Conservation (phyloP, 2,888 invertebrate genomes). For the Pantelozetes paolii region DNA sequence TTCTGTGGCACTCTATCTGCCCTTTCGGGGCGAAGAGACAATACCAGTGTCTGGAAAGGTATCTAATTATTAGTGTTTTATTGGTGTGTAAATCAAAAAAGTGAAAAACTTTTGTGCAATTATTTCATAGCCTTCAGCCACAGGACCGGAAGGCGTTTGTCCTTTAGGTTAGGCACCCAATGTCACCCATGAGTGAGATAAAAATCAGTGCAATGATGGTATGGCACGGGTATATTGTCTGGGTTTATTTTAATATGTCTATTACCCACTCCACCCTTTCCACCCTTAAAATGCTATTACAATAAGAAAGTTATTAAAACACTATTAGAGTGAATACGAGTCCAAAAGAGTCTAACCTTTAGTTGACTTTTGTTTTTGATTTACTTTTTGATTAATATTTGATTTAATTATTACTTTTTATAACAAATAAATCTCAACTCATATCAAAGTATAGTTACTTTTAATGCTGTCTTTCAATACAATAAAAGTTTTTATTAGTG, state of each 20-base stretch:
- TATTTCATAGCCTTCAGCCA: neutral
- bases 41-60: no score
- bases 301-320: conserved; percentile 13
- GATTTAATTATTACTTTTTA: no score
- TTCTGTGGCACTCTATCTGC: neutral
- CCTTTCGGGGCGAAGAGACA: neutral
- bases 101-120: neutral
- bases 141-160: neutral
- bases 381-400: no score
- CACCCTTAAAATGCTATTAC: neutral
- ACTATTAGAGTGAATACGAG: no score
- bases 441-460: no score
- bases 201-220: neutral
- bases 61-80: neutral
- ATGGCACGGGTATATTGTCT: no score
- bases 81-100: neutral
- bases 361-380: no score
- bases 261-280: neutral
- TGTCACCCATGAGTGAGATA: conserved; percentile 15
- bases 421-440: no score
- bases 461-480: no score
- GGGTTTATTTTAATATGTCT: neutral
- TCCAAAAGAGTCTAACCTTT: no score
- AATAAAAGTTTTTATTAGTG: no score
- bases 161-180: neutral